Conservation (phyloP, 2,113 vertebrate species). For the Lates calcarifer region DNA sequence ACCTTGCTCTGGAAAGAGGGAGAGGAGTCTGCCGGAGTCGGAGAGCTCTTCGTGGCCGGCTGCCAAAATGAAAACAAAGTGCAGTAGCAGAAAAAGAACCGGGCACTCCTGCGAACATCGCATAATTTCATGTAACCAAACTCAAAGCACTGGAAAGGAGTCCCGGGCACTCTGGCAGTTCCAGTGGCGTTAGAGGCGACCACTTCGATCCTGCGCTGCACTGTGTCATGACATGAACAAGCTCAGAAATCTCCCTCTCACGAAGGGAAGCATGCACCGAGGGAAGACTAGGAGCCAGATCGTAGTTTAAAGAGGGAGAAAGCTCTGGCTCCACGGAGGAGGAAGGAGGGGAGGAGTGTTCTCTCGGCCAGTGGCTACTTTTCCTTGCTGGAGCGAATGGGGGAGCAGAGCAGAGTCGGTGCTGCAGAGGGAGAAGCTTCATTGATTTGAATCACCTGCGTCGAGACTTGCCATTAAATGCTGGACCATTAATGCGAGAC, state of each 20-base stretch:
- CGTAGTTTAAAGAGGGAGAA: slow-evolving; percentile 63
- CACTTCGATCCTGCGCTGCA: slow-evolving; percentile 60
- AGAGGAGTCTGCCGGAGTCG: slow-evolving; percentile 77
- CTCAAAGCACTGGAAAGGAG: slow-evolving; percentile 51
- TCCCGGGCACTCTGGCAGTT: slow-evolving; percentile 52
- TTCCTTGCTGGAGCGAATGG: slow-evolving; percentile 58
- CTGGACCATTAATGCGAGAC: slow-evolving; percentile 13
- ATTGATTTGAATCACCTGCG: slow-evolving; percentile 37
- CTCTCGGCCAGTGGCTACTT: slow-evolving; percentile 72
- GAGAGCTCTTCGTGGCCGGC: slow-evolving; percentile 79
- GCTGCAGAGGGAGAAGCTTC: slow-evolving; percentile 12
- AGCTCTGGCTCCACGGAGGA: slow-evolving; percentile 59
- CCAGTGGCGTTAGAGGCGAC: slow-evolving; percentile 56
- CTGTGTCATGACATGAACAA: slow-evolving; percentile 74
- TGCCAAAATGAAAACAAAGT: slow-evolving; percentile 83
- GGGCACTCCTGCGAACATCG: slow-evolving; percentile 84
- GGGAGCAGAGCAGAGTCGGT: slow-evolving; percentile 29
- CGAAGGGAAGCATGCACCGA: slow-evolving; percentile 57
- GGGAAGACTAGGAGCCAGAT: slow-evolving; percentile 59
- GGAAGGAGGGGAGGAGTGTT: slow-evolving; percentile 78
- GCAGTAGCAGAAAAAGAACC: slow-evolving; percentile 81
- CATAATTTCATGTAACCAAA: slow-evolving; percentile 87
- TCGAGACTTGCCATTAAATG: slow-evolving; percentile 45
- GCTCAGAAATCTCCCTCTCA: slow-evolving; percentile 41
- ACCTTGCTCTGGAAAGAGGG: slow-evolving; percentile 90